Evolutionary conservation across 2,888 invertebrate genomes (phyloP).

Genomic region (Alloscopus bannaensis): DNA sequence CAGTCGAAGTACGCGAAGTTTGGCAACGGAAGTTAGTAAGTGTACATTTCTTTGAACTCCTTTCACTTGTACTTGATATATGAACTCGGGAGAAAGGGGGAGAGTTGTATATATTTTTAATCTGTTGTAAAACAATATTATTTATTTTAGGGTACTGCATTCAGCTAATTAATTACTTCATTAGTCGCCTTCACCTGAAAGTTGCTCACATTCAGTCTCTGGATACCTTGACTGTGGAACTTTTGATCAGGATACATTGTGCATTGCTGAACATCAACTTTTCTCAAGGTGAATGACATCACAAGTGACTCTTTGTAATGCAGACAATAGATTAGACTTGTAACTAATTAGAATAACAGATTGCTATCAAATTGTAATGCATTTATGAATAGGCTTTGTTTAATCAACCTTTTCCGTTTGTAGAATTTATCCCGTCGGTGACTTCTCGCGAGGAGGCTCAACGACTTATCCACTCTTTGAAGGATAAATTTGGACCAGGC

Average conservation of each 20-base stretch:
- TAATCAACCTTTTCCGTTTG: neutral
- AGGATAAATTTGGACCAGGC: constrained; percentile 28
- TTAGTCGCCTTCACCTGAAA: neutral
- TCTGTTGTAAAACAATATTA: no score
- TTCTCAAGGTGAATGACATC: constrained; percentile 11
- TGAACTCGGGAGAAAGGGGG: no score
- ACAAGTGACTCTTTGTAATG: neutral
- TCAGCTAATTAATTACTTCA: constrained; percentile 10
- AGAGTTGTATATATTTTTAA: no score
- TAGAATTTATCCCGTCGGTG: constrained; percentile 35
- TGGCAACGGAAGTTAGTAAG: no score
- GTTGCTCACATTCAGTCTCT: neutral
- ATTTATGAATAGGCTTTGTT: neutral
- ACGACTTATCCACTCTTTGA: constrained; percentile 27
- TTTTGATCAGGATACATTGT: constrained; percentile 30
- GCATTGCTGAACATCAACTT: constrained; percentile 16
- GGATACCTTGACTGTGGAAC: neutral
- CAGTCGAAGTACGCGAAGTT: no score
- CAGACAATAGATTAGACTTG: no score
- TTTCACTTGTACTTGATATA: no score
- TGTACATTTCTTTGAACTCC: no score
- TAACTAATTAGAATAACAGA: no score
- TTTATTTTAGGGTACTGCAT: constrained; percentile 34
- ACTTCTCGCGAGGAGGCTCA: constrained; percentile 12
- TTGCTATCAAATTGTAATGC: neutral